Percentiles rank a stretch among this genome's conserved stretches.
Evolutionary conservation across 2,797 vertebrate genomes (phyloP).

Genomic region (Intellagama lesueurii): DNA sequence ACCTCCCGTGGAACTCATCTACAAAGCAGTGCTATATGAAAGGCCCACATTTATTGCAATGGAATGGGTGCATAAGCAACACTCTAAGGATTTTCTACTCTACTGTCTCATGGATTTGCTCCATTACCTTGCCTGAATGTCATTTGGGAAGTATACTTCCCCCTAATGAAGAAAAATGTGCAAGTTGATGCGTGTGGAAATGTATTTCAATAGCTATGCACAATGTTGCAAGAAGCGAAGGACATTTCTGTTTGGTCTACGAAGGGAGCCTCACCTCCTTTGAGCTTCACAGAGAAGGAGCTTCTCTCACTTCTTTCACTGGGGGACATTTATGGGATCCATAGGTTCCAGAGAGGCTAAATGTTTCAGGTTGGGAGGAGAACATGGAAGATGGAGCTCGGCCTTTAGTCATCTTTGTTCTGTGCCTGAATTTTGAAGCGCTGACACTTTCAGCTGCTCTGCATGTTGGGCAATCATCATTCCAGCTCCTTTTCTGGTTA

Average conservation of each 20-base stretch:
- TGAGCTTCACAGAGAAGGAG: background rate
- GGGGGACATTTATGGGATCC: background rate
- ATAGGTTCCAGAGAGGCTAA: background rate
- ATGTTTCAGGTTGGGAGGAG: background rate
- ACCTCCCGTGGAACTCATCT: background rate
- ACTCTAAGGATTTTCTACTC: background rate
- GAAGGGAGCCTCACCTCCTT: background rate
- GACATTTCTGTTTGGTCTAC: background rate
- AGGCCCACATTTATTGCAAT: background rate
- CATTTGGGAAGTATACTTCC: background rate
- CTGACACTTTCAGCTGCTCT: background rate
- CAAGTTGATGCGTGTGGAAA: background rate
- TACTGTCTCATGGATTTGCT: background rate
- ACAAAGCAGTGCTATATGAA: background rate
- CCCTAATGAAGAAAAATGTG: conserved; percentile 22
- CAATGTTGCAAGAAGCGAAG: background rate
- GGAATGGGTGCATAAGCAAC: background rate
- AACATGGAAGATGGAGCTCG: background rate
- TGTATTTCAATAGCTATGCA: background rate
- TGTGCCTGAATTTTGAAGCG: background rate
- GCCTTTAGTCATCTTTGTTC: background rate
- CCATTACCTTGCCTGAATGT: background rate
- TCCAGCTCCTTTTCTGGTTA: background rate
- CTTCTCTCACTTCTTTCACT: background rate
- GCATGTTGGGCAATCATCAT: background rate